Evolutionary conservation across 2,113 vertebrate genomes (phyloP), one percentile per base, ranked within the genome.

Genomic region (Sinocyclocheilus anshuiensis): DNA sequence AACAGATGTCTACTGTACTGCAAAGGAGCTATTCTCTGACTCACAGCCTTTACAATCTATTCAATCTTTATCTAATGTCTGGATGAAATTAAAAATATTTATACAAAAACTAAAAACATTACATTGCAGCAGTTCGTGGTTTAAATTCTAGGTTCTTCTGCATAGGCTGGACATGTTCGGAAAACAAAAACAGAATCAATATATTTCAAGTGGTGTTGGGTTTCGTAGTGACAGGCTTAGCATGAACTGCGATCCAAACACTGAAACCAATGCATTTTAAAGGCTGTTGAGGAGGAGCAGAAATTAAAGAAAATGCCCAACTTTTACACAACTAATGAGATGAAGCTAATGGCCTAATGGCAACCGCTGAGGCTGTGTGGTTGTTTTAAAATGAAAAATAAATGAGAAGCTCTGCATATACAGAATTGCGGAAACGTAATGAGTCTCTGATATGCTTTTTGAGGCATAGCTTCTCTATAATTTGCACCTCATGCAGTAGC

Each of bases 371-470:
- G 88, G 88, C 86, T 84, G 78, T 84, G 78, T 81, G 86, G 42
- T 89, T 87, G 83, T 87, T 89, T 87, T 87, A 89, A 89, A 89
- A 89, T 87, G 88, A 89, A 89, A 87, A 89, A 89, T 86, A 89
- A 89, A 89, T 89, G 86, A 89, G 88, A 89, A 89, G 81, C 83
- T 69, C 84, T 80, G 85, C 88, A 87, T 89, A 89, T 87, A 87
- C 36, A 85, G 88, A 87, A 79, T 84, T 48, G 57, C 45, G 80
- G 77, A 87, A 74, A 87, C 18, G 80, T 89, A 89, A 89, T 89
- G 88, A 89, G 88, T 83, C 88, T 85, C 75, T 84, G 84, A 89
- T 87, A 87, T 86, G 86, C 86, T 89, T 89, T 89, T 87, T 86
- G 86, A 86, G 86, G 79, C 86, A 87, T 86, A 89, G 87, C 86